These are phyloP conservation scores for Serripes groenlandicus DNA, from an alignment of 2,888 invertebrate genomes.

Conservation along the genomic window DNA sequence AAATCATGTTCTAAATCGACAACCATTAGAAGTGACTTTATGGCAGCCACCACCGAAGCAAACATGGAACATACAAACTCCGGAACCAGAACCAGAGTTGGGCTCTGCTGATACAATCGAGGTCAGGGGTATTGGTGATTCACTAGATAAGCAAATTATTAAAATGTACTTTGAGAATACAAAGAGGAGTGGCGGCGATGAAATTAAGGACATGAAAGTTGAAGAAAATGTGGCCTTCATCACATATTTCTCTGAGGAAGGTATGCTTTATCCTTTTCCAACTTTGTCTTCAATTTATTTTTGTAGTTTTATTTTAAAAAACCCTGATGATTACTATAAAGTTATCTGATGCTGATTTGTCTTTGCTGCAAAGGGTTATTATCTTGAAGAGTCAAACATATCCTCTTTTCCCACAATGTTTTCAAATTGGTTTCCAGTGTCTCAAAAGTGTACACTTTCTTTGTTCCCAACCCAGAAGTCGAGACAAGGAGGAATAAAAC, in stretches of 20 bases:
- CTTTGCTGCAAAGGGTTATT: too few species aligned
- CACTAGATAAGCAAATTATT: constrained; percentile 1
- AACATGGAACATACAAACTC: neutral
- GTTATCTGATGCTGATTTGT: too few species aligned
- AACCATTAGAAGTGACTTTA: constrained; percentile 5
- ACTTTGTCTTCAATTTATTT: too few species aligned
- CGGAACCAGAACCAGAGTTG: neutral
- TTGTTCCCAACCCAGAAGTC: too few species aligned
- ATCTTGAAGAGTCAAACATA: too few species aligned
- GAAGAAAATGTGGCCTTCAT: neutral
- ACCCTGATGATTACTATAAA: too few species aligned
- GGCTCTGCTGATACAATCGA: neutral
- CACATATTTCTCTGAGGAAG: neutral
- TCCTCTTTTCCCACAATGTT: too few species aligned
- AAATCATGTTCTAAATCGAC: constrained; percentile 16
- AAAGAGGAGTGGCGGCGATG: constrained; percentile 9
- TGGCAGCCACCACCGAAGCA: constrained; percentile 2
- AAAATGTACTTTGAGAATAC: constrained; percentile 27
- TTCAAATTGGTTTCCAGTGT: too few species aligned
- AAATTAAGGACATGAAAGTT: neutral
- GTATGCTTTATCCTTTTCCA: too few species aligned
- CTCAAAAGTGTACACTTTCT: too few species aligned
- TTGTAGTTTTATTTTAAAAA: too few species aligned
- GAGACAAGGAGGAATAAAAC: too few species aligned
- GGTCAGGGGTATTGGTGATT: constrained; percentile 41